phyloP scores from a whole-genome alignment of 2,797 vertebrate genomes.

The Eulemur coronatus region DNA sequence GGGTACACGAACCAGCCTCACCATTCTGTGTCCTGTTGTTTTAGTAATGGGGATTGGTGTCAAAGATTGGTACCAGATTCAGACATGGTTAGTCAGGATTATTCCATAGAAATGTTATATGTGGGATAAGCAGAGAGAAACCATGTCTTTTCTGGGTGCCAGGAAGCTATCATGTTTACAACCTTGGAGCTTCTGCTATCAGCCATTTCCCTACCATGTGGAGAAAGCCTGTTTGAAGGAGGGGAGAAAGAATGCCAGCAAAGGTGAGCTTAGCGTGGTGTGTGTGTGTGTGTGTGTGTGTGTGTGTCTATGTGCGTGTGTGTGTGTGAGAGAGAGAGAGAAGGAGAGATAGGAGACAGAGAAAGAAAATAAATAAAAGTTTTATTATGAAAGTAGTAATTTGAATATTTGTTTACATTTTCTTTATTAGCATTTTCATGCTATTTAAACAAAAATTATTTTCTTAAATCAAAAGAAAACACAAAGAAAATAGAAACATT shows the following conservation, averaged over 20 bases:
- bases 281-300: neutral
- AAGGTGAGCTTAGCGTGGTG: neutral
- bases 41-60: neutral
- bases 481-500: neutral
- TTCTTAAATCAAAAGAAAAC: slow-evolving; percentile 22
- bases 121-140: neutral
- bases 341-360: neutral
- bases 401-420: slow-evolving; percentile 11
- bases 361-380: neutral
- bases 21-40: neutral
- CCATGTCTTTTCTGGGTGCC: neutral
- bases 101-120: neutral
- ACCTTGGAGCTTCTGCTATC: neutral
- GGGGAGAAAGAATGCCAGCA: neutral
- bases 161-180: neutral
- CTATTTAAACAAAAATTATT: slow-evolving; percentile 27
- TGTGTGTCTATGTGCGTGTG: neutral
- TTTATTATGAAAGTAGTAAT: neutral
- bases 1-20: neutral
- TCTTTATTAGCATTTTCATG: slow-evolving; percentile 16
- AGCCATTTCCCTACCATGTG: neutral
- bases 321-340: neutral
- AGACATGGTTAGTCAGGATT: neutral
- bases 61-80: neutral
- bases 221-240: neutral